Percentiles rank a stretch among this genome's conserved stretches.
These are phyloP conservation scores for Petrosia ficiformis DNA, from an alignment of 37 sponge, comb jelly and placozoan genomes.

Conservation along the genomic window DNA sequence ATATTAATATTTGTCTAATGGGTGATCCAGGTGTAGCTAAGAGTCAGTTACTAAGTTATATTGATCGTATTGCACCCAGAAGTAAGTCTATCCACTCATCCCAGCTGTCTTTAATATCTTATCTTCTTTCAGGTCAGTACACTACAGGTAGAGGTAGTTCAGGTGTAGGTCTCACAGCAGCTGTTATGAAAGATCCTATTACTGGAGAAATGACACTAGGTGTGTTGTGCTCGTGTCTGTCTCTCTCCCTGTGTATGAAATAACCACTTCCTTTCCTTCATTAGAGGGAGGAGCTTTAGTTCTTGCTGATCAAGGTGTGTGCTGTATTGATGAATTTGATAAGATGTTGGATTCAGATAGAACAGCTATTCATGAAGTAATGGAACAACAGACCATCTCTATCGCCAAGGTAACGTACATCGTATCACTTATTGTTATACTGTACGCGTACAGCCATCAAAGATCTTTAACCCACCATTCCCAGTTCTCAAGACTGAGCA, in stretches of 20 bases:
- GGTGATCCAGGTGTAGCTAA: slow-evolving; percentile 99
- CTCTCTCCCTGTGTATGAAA: neutral
- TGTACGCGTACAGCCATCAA: no score
- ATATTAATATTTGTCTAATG: slow-evolving; percentile 96
- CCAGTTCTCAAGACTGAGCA: neutral
- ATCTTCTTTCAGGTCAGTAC: slow-evolving; percentile 72
- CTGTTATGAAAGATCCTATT: slow-evolving; percentile 95
- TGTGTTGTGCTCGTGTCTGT: slow-evolving; percentile 10
- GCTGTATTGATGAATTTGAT: slow-evolving; percentile 99
- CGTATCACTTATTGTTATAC: neutral
- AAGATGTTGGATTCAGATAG: slow-evolving; percentile 98
- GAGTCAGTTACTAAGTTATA: slow-evolving; percentile 94
- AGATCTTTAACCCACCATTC: neutral
- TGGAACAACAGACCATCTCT: slow-evolving; percentile 99
- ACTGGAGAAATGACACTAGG: slow-evolving; percentile 94
- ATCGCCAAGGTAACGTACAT: slow-evolving; percentile 85
- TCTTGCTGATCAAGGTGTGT: slow-evolving; percentile 96
- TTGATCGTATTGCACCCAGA: slow-evolving; percentile 93
- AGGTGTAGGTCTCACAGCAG: slow-evolving; percentile 97
- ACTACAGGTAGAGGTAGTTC: slow-evolving; percentile 98
- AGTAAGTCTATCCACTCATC: slow-evolving; percentile 37
- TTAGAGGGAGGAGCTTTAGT: slow-evolving; percentile 97
- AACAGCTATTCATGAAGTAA: slow-evolving; percentile 97
- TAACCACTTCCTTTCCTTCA: neutral
- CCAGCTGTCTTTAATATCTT: neutral